Evolutionary conservation across 2,797 vertebrate species (phyloP).

Genomic region (Falco concolor): DNA sequence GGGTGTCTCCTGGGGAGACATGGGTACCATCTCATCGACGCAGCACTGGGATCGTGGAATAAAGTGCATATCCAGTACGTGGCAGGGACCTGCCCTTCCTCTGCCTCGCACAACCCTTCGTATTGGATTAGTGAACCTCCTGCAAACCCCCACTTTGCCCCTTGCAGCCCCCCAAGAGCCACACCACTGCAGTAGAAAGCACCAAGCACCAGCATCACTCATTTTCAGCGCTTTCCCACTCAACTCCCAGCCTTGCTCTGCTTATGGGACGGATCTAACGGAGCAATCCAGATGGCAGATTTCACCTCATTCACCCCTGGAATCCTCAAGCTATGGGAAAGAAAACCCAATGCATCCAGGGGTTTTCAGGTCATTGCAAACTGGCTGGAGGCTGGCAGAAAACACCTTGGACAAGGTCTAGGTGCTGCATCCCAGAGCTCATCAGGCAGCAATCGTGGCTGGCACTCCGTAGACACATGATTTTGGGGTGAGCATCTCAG

Average conservation of each 20-base stretch:
- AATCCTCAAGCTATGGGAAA: not conserved
- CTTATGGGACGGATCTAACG: rapidly evolving
- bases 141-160: not conserved
- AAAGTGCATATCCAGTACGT: rapidly evolving
- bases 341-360: not conserved
- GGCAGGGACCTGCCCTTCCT: not conserved
- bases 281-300: not conserved
- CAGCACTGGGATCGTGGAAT: rapidly evolving
- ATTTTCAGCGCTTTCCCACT: rapidly evolving
- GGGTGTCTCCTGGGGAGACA: rapidly evolving
- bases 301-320: not conserved
- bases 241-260: not conserved
- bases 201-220: rapidly evolving
- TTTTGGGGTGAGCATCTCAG: not conserved
- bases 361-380: not conserved
- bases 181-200: rapidly evolving
- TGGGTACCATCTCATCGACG: rapidly evolving
- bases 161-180: not conserved
- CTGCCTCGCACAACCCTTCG: not conserved
- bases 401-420: not conserved
- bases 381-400: not conserved
- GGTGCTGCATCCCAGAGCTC: not conserved
- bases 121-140: rapidly evolving
- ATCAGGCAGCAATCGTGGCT: rapidly evolving
- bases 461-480: rapidly evolving